phyloP scores from a whole-genome alignment of 2,113 vertebrate genomes.

The Pavo muticus region DNA sequence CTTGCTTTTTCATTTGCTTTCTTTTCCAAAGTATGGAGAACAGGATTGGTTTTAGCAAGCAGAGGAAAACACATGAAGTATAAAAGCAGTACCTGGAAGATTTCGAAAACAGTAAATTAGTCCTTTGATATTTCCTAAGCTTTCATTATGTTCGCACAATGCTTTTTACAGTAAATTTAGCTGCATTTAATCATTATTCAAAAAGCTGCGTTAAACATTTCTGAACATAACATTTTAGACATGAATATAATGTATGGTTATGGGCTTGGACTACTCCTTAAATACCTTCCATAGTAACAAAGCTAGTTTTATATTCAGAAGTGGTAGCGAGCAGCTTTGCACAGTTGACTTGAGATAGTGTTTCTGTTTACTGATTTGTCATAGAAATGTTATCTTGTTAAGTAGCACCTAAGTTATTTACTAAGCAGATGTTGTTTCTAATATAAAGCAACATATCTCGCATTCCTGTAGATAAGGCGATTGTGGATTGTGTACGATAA shows the following conservation, averaged over 20 bases:
- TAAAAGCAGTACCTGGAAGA: background rate
- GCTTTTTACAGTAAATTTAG: background rate
- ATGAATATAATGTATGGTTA: background rate
- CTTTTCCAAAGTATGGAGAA: background rate
- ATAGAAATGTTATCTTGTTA: background rate
- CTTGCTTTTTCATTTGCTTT: background rate
- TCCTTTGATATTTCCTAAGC: background rate
- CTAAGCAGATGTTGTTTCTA: background rate
- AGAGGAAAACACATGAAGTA: background rate
- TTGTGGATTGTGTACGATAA: background rate
- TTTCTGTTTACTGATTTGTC: background rate
- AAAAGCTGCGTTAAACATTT: background rate
- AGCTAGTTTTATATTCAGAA: background rate
- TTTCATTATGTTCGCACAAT: background rate
- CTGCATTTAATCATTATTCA: background rate
- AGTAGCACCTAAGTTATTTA: background rate
- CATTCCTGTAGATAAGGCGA: background rate
- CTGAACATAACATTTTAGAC: background rate
- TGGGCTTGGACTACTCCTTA: background rate
- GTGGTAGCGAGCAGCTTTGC: background rate
- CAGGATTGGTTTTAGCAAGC: background rate
- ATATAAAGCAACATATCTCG: background rate
- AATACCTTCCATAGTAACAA: background rate
- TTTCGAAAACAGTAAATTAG: background rate
- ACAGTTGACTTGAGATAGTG: background rate